phyloP scores from a whole-genome alignment of 92 coral and sea anemone genomes.

The Palythoa grandiflora region DNA sequence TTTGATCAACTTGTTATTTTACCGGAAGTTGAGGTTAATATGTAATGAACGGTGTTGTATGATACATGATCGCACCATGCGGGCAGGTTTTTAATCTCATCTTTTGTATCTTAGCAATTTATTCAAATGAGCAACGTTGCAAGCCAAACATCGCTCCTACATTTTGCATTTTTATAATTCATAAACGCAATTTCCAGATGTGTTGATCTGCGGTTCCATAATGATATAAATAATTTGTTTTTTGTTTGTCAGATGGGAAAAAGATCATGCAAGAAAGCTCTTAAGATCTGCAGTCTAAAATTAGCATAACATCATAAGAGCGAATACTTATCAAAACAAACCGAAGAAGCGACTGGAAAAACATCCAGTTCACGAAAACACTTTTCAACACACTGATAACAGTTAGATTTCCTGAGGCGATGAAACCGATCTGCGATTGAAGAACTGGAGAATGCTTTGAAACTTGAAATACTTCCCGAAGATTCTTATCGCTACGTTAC shows the following conservation, averaged over 20 bases:
- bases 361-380: neutral
- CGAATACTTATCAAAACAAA: slow-evolving; percentile 12
- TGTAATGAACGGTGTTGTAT: no score
- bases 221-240: neutral
- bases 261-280: neutral
- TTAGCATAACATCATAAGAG: neutral
- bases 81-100: neutral
- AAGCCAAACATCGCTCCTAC: slow-evolving; percentile 19
- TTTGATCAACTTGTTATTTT: neutral
- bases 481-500: neutral
- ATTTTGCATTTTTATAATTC: slow-evolving; percentile 32
- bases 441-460: neutral
- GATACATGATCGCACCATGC: no score
- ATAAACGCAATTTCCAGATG: slow-evolving; percentile 17
- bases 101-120: slow-evolving; percentile 39
- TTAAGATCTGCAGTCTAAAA: neutral
- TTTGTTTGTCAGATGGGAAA: neutral
- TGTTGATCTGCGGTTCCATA: neutral
- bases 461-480: slow-evolving; percentile 2
- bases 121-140: slow-evolving; percentile 43
- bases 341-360: neutral
- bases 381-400: neutral
- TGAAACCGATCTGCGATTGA: neutral
- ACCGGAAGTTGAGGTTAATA: neutral
- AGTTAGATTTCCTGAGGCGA: neutral